These are phyloP conservation scores for Epinephelus moara DNA, from an alignment of 2,113 vertebrate genomes.

Conservation along the genomic window DNA sequence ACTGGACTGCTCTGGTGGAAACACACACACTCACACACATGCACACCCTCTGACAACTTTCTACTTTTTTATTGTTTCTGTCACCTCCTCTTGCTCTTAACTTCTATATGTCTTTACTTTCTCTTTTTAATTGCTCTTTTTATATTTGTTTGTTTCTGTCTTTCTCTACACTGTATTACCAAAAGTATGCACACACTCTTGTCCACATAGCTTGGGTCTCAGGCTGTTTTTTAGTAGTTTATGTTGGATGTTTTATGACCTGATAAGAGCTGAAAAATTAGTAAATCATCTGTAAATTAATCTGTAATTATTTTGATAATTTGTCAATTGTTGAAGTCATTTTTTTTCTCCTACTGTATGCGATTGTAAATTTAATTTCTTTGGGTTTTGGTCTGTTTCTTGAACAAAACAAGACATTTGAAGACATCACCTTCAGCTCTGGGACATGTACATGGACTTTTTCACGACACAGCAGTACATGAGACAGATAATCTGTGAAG, in stretches of 20 bases:
- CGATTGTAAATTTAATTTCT: background rate
- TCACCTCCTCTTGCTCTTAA: background rate
- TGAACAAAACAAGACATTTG: background rate
- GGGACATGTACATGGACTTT: no score
- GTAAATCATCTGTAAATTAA: no score
- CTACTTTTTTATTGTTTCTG: conserved; percentile 24
- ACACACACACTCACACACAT: conserved; percentile 29
- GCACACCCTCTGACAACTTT: conserved; percentile 19
- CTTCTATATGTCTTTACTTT: conserved; percentile 22
- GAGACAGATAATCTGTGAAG: no score
- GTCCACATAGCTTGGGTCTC: background rate
- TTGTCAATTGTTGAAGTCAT: background rate
- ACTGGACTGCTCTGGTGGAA: conserved; percentile 52
- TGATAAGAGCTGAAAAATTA: no score
- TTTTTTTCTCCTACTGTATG: background rate
- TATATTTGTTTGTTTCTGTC: background rate
- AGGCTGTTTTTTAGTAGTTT: background rate
- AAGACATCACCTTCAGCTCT: background rate
- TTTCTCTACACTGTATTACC: background rate
- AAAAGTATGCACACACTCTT: background rate
- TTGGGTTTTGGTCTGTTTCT: background rate
- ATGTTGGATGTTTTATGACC: background rate
- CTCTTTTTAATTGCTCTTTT: background rate
- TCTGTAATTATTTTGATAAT: background rate
- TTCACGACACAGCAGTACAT: no score